Conservation (phyloP, 1,140 invertebrate genomes). For the Euborellia annulipes region DNA sequence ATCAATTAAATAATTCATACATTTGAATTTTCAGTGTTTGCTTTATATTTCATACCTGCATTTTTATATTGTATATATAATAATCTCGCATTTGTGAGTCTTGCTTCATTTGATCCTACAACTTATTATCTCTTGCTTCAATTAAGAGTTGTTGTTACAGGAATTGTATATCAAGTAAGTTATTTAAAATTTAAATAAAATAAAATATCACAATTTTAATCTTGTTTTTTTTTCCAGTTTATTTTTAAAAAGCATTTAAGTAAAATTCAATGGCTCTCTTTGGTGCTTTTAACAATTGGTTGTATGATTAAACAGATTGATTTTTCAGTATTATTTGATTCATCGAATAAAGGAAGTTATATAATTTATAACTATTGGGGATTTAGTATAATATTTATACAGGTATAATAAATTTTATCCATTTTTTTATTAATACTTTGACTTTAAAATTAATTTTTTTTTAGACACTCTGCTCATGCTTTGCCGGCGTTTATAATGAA, state of each 20-base stretch:
- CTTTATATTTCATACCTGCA: constrained; percentile 81
- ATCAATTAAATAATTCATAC: not conserved
- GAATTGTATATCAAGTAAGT: constrained; percentile 77
- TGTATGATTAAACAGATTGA: constrained; percentile 84
- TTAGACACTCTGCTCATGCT: constrained; percentile 80
- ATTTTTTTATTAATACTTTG: too few relatives aligned
- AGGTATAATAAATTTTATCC: too few relatives aligned
- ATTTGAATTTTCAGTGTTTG: constrained; percentile 38
- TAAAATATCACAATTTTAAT: not conserved
- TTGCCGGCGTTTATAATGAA: constrained; percentile 94
- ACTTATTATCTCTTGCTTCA: constrained; percentile 89
- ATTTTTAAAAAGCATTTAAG: constrained; percentile 77
- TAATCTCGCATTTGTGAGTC: constrained; percentile 82
- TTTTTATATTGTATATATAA: constrained; percentile 89
- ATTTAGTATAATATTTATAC: too few relatives aligned
- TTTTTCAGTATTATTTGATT: constrained; percentile 29
- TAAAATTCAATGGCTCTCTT: constrained; percentile 73
- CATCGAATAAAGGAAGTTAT: too few relatives aligned
- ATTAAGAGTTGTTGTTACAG: constrained; percentile 81
- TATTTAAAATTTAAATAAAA: constrained; percentile 4
- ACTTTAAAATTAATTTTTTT: constrained; percentile 35
- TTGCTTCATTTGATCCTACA: constrained; percentile 82
- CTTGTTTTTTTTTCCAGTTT: constrained; percentile 36
- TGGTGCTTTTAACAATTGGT: constrained; percentile 70
- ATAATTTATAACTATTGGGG: too few relatives aligned